phyloP scores from a whole-genome alignment of 2,888 invertebrate species.

The Nemoura dubitans region DNA sequence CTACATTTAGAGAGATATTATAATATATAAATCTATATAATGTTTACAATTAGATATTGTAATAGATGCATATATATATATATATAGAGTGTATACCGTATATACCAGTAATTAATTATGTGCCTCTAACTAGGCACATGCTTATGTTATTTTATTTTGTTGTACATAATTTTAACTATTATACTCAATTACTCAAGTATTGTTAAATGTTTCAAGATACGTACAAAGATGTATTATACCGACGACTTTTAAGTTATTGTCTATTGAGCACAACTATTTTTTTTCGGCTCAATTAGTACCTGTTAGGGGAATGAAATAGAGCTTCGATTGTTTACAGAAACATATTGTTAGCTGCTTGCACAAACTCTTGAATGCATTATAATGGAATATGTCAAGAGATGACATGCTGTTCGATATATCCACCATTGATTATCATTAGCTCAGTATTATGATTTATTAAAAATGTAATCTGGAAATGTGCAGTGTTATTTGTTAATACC shows the following conservation, averaged over 20 bases:
- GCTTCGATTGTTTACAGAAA: neutral
- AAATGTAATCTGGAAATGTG: neutral
- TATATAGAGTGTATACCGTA: neutral
- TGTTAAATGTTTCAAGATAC: neutral
- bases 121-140: neutral
- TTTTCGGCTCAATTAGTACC: neutral
- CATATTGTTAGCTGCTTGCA: neutral
- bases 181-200: neutral
- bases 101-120: neutral
- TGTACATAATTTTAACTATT: neutral
- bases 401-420: neutral
- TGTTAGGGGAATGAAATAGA: neutral
- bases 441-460: conserved; percentile 7
- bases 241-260: neutral
- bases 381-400: neutral
- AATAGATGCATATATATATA: neutral
- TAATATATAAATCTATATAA: no score
- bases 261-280: neutral
- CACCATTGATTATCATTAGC: neutral
- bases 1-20: neutral
- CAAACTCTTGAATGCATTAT: neutral
- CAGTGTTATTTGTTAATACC: no score
- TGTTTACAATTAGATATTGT: no score
- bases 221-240: neutral
- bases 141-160: neutral